Conservation (phyloP, 2,113 vertebrate genomes). For the Antechinus stuartii region DNA sequence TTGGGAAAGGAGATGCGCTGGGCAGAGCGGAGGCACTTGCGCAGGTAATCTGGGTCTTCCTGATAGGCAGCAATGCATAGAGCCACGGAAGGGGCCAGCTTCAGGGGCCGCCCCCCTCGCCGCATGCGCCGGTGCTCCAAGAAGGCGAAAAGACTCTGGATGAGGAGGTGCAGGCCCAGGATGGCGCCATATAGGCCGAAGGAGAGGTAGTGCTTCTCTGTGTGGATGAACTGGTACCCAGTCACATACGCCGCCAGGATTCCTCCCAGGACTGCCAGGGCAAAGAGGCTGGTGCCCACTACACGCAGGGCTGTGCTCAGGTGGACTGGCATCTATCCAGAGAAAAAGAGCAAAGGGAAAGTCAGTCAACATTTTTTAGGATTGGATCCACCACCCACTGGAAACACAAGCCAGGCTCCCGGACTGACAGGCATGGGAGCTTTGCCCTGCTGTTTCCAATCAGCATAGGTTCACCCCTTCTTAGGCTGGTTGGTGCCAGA, state of each 20-base stretch:
- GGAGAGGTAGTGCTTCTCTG: slow-evolving; percentile 98
- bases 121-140: slow-evolving; percentile 96
- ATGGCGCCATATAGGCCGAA: slow-evolving; percentile 98
- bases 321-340: slow-evolving; percentile 92
- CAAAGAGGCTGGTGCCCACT: slow-evolving; percentile 94
- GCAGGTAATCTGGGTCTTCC: slow-evolving; percentile 96
- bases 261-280: slow-evolving; percentile 94
- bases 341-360: not conserved
- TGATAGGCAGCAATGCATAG: slow-evolving; percentile 98
- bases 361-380: not conserved
- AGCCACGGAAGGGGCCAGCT: slow-evolving; percentile 88
- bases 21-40: slow-evolving; percentile 94
- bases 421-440: not conserved
- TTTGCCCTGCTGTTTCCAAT: not conserved
- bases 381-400: not conserved
- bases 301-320: slow-evolving; percentile 92
- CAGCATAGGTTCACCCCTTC: not conserved
- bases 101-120: slow-evolving; percentile 82
- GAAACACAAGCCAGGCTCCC: not conserved
- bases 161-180: slow-evolving; percentile 95
- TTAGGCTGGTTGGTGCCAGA: not conserved
- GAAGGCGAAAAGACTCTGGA: slow-evolving; percentile 97
- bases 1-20: slow-evolving; percentile 93
- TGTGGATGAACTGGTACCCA: slow-evolving; percentile 99
- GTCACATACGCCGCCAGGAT: slow-evolving; percentile 97